A percentile compares a stretch with the other conserved stretches of the same genome.
Evolutionary conservation across 1,140 invertebrate genomes (phyloP).

Genomic region (Polypedilum vanderplanki): DNA sequence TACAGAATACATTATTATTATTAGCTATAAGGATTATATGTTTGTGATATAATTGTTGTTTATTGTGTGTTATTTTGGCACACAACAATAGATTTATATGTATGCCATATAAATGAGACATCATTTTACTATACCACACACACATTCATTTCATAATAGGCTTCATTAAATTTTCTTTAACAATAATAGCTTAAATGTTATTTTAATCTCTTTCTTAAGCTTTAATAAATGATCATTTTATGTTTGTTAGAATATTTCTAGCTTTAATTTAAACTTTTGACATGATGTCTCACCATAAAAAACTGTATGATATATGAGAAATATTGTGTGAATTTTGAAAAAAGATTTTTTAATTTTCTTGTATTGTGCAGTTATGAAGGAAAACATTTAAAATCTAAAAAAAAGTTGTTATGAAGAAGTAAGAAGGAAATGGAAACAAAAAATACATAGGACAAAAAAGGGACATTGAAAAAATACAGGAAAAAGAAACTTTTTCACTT

Average conservation of each 20-base stretch:
- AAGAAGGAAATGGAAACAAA: neutral
- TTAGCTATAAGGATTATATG: neutral
- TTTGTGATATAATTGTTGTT: conserved; percentile 16
- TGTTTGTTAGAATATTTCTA: too few relatives aligned
- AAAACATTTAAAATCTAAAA: too few relatives aligned
- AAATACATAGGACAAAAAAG: neutral
- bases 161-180: too few relatives aligned
- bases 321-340: neutral
- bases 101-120: neutral
- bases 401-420: neutral
- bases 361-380: neutral
- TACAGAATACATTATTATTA: conserved; percentile 17
- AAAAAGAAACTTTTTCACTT: conserved; percentile 16
- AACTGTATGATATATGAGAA: too few relatives aligned
- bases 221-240: too few relatives aligned
- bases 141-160: too few relatives aligned
- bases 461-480: neutral
- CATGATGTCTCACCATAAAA: too few relatives aligned
- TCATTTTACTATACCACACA: neutral
- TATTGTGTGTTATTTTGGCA: conserved; percentile 4
- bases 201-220: too few relatives aligned
- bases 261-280: too few relatives aligned
- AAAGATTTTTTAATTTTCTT: neutral
- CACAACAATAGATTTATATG: neutral
- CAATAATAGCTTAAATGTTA: too few relatives aligned